Evolutionary conservation across 2,797 vertebrate species (phyloP), one percentile per base, ranked within the genome.

Genomic region (Antrozous pallidus): DNA sequence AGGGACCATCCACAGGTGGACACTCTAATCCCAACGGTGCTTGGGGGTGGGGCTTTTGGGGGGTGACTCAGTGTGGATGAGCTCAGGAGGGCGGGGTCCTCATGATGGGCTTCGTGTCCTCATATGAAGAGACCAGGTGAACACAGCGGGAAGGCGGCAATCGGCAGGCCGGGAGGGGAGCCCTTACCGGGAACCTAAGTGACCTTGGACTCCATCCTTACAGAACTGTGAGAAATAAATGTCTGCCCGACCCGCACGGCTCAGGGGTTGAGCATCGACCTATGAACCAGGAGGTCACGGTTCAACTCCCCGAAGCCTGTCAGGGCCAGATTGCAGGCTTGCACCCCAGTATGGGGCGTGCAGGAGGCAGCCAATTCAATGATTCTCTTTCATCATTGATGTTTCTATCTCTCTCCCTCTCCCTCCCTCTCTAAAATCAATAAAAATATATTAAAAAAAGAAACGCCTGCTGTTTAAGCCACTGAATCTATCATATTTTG

Each of bases 121-220:
- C 9, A 8, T 20, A 18, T 17, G 36, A 54, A 69, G 22, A 71
- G 80, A 90, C 10, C 16, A 2, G 0, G 2, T 45, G 77, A 49
- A 11, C 65, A 10, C 0, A 0, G 26, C 0, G 26, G 58, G n/a
- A 17, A 61, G 51, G n/a, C 0, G 1, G 26, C 74, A 2, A 4
- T 31, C 31, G 36, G 22, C 40, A 17, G 65, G 84, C 33, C 18
- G 24, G 42, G 58, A 61, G 61, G 73, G 12, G 1, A 54, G 71
- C 17, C 26, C 18, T 56, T 51, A 17, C 13, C 3, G 8, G 33
- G 28, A 38, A 10, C n/a, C 0, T 0, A 58, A 16, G 0, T 10
- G 28, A 40, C 18, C 70, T 77, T 20, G 6, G 40, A 56, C 49
- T 49, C 47, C 24, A 28, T 33, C 24, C 36, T 88, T 61, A 13